Percentiles rank a stretch among this genome's conserved stretches.
Conservation (phyloP, 2,113 vertebrate genomes). For the Pomatostomus ruficeps region DNA sequence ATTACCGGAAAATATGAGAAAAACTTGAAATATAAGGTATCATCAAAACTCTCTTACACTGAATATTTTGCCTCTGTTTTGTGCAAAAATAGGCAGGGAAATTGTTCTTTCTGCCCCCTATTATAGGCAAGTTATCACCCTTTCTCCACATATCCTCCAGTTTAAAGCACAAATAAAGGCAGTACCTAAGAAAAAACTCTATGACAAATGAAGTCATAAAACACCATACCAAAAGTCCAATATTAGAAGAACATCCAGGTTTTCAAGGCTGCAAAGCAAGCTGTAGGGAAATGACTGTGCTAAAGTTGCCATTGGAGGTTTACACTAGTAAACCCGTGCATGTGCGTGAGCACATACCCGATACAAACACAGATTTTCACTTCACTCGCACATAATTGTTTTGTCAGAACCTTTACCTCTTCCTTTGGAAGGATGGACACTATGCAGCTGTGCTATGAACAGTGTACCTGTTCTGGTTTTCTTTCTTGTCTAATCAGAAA, state of each 20-base stretch:
- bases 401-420: background rate
- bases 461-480: background rate
- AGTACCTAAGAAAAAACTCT: conserved; percentile 1
- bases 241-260: background rate
- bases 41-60: conserved; percentile 8
- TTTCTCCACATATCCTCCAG: background rate
- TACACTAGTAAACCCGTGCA: background rate
- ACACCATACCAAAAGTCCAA: background rate
- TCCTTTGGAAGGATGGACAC: background rate
- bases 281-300: background rate
- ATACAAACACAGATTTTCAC: background rate
- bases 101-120: background rate
- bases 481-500: background rate
- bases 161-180: conserved; percentile 47
- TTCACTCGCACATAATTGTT: background rate
- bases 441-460: background rate
- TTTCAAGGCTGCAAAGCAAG: background rate
- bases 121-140: background rate
- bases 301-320: background rate
- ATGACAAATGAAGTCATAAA: conserved; percentile 61
- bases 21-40: conserved; percentile 17
- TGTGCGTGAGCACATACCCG: accelerated
- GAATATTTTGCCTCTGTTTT: conserved; percentile 24
- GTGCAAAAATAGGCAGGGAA: background rate
- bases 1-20: conserved; percentile 23